Conservation (phyloP, 2,113 vertebrate genomes). For the Halichoeres trimaculatus region DNA sequence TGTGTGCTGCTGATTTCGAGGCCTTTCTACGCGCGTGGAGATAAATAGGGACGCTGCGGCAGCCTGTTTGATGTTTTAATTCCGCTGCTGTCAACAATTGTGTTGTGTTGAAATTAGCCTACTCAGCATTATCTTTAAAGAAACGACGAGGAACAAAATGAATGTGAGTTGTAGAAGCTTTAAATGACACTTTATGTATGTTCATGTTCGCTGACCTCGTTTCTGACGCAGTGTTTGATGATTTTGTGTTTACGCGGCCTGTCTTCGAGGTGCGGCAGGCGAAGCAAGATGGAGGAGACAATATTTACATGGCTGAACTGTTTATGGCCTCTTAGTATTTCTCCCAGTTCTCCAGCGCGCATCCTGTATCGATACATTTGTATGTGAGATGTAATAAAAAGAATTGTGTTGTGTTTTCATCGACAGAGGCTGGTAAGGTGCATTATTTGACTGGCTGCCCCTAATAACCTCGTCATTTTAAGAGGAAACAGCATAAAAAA, state of each 20-base stretch:
- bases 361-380: accelerated
- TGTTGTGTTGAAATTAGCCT: neutral
- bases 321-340: neutral
- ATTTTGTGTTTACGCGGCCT: constrained; percentile 75
- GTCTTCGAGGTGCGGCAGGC: constrained; percentile 77
- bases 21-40: constrained; percentile 11
- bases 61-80: constrained; percentile 16
- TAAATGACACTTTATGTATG: neutral
- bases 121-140: neutral
- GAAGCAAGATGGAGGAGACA: constrained; percentile 70
- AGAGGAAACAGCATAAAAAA: too few relatives aligned
- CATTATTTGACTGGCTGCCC: constrained; percentile 1
- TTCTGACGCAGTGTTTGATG: constrained; percentile 67
- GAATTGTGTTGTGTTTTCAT: constrained; percentile 1
- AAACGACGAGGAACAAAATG: too few relatives aligned
- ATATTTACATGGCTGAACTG: constrained; percentile 55
- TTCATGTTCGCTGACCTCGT: constrained; percentile 36
- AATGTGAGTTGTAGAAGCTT: accelerated
- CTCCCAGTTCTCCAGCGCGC: accelerated
- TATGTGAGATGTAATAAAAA: neutral
- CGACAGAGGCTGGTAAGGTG: neutral
- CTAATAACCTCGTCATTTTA: neutral
- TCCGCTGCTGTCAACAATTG: constrained; percentile 16
- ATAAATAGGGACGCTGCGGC: constrained; percentile 59
- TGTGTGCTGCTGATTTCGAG: constrained; percentile 24